Conservation (phyloP, 2,113 vertebrate genomes). For the Phalacrocorax aristotelis region DNA sequence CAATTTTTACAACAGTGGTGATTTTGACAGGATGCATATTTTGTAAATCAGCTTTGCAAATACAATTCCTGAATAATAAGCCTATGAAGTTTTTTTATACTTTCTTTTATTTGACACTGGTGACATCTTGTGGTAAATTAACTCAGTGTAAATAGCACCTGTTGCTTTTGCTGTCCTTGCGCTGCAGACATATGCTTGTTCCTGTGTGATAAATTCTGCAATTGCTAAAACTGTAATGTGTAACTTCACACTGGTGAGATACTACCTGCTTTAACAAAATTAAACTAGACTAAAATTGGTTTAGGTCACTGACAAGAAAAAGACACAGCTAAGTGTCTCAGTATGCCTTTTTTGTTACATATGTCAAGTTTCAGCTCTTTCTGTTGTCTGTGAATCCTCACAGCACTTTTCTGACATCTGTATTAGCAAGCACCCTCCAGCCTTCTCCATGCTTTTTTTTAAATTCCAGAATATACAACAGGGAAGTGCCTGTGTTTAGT, state of each 20-base stretch:
- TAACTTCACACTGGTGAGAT: background rate
- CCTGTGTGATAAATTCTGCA: background rate
- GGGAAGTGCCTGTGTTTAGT: background rate
- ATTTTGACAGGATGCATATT: background rate
- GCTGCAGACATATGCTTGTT: background rate
- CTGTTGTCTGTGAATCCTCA: background rate
- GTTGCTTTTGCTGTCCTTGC: background rate
- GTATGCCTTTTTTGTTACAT: background rate
- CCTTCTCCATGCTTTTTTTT: background rate
- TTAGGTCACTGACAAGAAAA: background rate
- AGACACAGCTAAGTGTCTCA: background rate
- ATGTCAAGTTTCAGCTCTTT: background rate
- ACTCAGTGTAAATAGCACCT: background rate
- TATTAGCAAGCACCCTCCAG: background rate
- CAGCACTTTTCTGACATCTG: background rate
- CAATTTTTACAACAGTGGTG: background rate
- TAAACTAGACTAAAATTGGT: background rate
- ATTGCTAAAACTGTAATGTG: background rate
- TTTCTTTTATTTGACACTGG: background rate
- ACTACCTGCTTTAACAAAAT: background rate
- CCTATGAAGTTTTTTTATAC: background rate
- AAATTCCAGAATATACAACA: background rate
- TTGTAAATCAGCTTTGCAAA: background rate
- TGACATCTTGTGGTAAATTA: constrained; percentile 22
- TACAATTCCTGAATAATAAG: background rate